These are phyloP conservation scores for Anneissia japonica DNA, from an alignment of 35 echinoderm and acorn worm genomes.

Conservation along the genomic window DNA sequence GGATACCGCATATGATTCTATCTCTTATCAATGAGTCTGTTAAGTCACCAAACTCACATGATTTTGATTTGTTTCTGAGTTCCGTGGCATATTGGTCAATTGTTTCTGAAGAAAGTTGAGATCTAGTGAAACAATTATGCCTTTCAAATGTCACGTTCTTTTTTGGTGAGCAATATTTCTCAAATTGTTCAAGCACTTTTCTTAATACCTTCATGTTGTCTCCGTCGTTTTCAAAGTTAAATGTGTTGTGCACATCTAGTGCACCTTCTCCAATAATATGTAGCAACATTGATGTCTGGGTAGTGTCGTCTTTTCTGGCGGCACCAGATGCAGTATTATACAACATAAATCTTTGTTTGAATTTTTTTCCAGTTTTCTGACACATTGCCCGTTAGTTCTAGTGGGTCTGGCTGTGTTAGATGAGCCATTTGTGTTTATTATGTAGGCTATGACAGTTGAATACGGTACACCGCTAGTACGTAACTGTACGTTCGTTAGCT, in stretches of 20 bases:
- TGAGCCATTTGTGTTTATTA: no score
- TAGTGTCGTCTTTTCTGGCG: not conserved
- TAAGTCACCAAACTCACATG: conserved; percentile 28
- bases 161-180: conserved; percentile 36
- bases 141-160: conserved; percentile 34
- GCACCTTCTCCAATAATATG: conserved; percentile 23
- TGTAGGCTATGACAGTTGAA: no score
- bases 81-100: conserved; percentile 32
- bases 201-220: conserved; percentile 13
- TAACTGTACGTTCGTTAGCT: no score
- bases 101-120: not conserved
- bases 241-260: conserved; percentile 16
- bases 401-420: conserved; percentile 9
- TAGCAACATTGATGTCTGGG: conserved; percentile 2
- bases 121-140: conserved; percentile 24
- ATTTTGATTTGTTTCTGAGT: not conserved
- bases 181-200: not conserved
- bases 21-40: conserved; percentile 13
- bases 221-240: not conserved
- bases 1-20: conserved; percentile 28
- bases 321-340: conserved; percentile 16
- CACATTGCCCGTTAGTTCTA: conserved; percentile 20
- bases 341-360: conserved; percentile 30
- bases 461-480: no score
- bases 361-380: conserved; percentile 40